Conservation (phyloP, 2,888 invertebrate genomes). For the Cantharis nigra region DNA sequence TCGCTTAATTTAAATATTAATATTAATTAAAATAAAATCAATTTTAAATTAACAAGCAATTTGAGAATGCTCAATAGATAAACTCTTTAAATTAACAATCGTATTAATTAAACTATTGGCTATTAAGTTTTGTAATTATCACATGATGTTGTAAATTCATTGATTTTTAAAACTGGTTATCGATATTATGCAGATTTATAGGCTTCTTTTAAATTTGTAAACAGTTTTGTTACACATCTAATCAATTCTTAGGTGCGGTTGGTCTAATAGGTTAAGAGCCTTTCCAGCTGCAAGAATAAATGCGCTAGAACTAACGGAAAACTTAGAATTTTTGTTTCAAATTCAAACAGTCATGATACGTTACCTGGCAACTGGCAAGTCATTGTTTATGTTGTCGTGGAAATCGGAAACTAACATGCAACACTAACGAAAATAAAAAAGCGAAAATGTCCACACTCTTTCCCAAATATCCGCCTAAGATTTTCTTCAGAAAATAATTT, state of each 20-base stretch:
- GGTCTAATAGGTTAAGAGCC: neutral
- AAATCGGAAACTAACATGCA: too few species aligned
- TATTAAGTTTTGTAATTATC: conserved; percentile 1
- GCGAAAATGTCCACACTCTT: too few species aligned
- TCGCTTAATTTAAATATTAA: neutral
- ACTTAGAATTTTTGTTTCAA: neutral
- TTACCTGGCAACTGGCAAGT: neutral
- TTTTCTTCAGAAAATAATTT: too few species aligned
- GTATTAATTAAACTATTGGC: conserved; percentile 4
- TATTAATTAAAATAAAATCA: neutral
- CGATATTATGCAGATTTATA: neutral
- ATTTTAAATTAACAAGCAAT: conserved; percentile 1
- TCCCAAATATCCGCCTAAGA: too few species aligned
- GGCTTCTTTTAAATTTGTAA: neutral
- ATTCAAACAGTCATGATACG: neutral
- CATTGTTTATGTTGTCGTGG: too few species aligned
- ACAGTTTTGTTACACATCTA: neutral
- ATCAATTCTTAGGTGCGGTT: conserved; percentile 1
- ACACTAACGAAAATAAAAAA: too few species aligned
- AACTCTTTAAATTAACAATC: neutral
- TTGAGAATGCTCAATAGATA: neutral
- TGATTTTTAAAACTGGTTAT: conserved; percentile 1
- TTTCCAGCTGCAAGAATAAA: neutral
- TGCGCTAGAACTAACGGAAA: neutral
- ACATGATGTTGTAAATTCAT: neutral